Evolutionary conservation across 2,797 vertebrate species (phyloP).

Genomic region (Selene dorsalis): DNA sequence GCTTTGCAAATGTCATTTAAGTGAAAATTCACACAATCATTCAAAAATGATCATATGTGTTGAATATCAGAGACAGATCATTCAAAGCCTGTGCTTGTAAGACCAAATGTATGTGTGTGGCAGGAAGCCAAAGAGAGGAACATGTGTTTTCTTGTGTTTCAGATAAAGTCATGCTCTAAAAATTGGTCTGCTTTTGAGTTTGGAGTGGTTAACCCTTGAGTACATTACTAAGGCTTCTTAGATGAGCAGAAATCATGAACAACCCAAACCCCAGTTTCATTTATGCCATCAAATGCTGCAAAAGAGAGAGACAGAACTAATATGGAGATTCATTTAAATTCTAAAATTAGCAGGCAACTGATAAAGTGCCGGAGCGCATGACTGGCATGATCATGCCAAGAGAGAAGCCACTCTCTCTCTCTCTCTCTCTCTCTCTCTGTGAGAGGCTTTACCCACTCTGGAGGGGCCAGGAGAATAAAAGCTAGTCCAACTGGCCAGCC

Average conservation of each 20-base stretch:
- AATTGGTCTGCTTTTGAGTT: background rate
- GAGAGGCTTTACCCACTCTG: slow-evolving; percentile 75
- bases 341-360: slow-evolving; percentile 77
- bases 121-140: background rate
- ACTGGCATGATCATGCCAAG: slow-evolving; percentile 62
- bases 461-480: slow-evolving; percentile 79
- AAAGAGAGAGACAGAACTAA: slow-evolving; percentile 47
- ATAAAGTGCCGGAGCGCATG: slow-evolving; percentile 72
- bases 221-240: background rate
- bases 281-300: slow-evolving; percentile 44
- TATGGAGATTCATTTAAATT: slow-evolving; percentile 73
- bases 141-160: background rate
- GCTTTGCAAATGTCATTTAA: background rate
- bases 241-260: slow-evolving; percentile 35
- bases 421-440: slow-evolving; percentile 48
- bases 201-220: background rate
- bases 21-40: background rate
- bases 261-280: slow-evolving; percentile 40
- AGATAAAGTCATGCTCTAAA: slow-evolving; percentile 3
- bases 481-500: slow-evolving; percentile 78
- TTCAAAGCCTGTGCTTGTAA: background rate
- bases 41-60: background rate
- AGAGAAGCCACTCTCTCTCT: slow-evolving; percentile 62
- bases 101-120: background rate
- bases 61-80: slow-evolving; percentile 2